Conservation (phyloP, 1,140 invertebrate genomes). For the Tetragnatha versicolor region DNA sequence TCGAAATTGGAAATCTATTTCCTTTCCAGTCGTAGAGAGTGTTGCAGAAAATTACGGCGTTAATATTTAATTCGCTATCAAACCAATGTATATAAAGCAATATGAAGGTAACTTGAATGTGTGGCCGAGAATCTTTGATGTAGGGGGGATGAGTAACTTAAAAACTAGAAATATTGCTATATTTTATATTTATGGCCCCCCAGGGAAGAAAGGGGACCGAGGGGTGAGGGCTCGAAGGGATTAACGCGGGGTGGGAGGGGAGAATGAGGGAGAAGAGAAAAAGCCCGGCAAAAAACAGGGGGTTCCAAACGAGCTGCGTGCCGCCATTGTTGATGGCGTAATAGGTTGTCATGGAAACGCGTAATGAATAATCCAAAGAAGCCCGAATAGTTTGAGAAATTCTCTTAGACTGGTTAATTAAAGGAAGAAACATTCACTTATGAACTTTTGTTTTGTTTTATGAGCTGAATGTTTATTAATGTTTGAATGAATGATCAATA, state of each 20-base stretch:
- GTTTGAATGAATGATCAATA: background rate
- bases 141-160: slow-evolving; percentile 29
- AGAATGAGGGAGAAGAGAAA: slow-evolving; percentile 12
- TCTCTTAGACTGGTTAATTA: too few species aligned
- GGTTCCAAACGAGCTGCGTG: slow-evolving; percentile 37
- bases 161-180: slow-evolving; percentile 52
- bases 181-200: slow-evolving; percentile 55
- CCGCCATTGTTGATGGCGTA: slow-evolving; percentile 19
- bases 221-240: slow-evolving; percentile 52
- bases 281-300: slow-evolving; percentile 53
- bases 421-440: too few species aligned
- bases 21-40: too few species aligned
- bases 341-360: slow-evolving; percentile 32
- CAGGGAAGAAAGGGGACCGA: slow-evolving; percentile 47
- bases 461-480: background rate
- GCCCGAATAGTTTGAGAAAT: too few species aligned
- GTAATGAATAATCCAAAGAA: too few species aligned
- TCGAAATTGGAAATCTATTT: too few species aligned
- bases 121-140: slow-evolving; percentile 30
- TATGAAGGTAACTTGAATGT: too few species aligned
- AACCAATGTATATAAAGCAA: too few species aligned
- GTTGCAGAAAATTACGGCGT: too few species aligned
- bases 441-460: too few species aligned
- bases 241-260: slow-evolving; percentile 42
- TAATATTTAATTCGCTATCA: too few species aligned